Conservation (phyloP, 30 jellyfish, hydroid and myxozoan species). For the Clytia hemisphaerica region DNA sequence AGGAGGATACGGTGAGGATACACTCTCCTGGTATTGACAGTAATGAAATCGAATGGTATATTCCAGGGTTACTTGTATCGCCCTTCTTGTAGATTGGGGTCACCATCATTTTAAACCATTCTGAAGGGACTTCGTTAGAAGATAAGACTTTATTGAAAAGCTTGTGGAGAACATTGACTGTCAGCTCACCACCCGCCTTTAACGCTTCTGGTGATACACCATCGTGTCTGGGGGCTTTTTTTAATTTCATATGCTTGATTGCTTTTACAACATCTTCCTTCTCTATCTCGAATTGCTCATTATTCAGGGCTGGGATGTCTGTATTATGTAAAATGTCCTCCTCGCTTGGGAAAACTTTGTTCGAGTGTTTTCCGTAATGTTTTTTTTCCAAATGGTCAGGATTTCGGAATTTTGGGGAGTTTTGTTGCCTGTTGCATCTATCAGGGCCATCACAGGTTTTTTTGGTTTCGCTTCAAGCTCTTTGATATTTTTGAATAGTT, state of each 20-base stretch:
- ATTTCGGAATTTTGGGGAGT: too few species aligned
- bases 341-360: slow-evolving; percentile 21
- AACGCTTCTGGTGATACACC: slow-evolving; percentile 22
- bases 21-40: slow-evolving; percentile 33
- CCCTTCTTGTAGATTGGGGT: slow-evolving; percentile 38
- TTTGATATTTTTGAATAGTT: slow-evolving; percentile 18
- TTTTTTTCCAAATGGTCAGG: not conserved
- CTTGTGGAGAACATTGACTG: slow-evolving; percentile 28
- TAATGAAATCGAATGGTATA: slow-evolving; percentile 17
- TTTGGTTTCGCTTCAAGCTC: slow-evolving; percentile 32
- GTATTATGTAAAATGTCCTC: not conserved
- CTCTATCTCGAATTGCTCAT: not conserved
- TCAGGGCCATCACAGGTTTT: too few species aligned
- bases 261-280: slow-evolving; percentile 14
- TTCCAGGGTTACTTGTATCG: slow-evolving; percentile 18
- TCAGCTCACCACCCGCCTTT: slow-evolving; percentile 34
- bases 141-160: slow-evolving; percentile 6
- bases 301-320: not conserved
- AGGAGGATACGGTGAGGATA: slow-evolving; percentile 4
- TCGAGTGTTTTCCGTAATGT: slow-evolving; percentile 27
- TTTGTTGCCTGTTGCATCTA: too few species aligned
- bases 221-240: slow-evolving; percentile 27
- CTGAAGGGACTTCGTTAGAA: slow-evolving; percentile 9
- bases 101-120: slow-evolving; percentile 25
- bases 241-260: slow-evolving; percentile 1